These are phyloP conservation scores for Habrosyne pyritoides DNA, from an alignment of 2,888 invertebrate species.

Conservation along the genomic window DNA sequence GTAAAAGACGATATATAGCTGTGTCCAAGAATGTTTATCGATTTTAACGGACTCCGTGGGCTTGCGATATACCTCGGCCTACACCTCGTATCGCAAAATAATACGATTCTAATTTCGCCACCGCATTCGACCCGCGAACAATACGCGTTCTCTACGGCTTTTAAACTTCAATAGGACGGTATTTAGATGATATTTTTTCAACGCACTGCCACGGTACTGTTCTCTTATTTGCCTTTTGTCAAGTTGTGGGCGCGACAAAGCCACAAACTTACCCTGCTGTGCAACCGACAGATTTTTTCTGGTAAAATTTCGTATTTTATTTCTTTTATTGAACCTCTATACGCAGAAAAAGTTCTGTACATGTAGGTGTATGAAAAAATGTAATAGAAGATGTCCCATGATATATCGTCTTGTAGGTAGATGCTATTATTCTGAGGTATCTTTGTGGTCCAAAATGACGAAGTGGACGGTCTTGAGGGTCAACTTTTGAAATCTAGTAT, in stretches of 20 bases:
- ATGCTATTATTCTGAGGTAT: constrained; percentile 56
- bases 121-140: constrained; percentile 74
- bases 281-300: constrained; percentile 74
- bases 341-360: constrained; percentile 59
- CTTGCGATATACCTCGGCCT: constrained; percentile 27
- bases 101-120: constrained; percentile 81
- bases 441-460: constrained; percentile 56
- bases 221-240: constrained; percentile 83
- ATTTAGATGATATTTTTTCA: constrained; percentile 80
- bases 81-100: constrained; percentile 53
- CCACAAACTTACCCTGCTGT: constrained; percentile 81
- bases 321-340: constrained; percentile 70
- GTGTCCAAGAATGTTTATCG: constrained; percentile 34
- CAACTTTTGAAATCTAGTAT: neutral
- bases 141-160: constrained; percentile 76
- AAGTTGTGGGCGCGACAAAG: constrained; percentile 81
- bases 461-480: constrained; percentile 13
- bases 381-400: constrained; percentile 73
- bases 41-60: constrained; percentile 42
- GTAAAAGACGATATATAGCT: constrained; percentile 35
- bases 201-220: constrained; percentile 59
- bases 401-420: constrained; percentile 72
- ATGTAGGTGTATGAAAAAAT: constrained; percentile 49
- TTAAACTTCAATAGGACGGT: constrained; percentile 80
- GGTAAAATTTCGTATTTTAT: constrained; percentile 76